phyloP scores from a whole-genome alignment of 2,113 vertebrate genomes.

The Ophiodon elongatus region DNA sequence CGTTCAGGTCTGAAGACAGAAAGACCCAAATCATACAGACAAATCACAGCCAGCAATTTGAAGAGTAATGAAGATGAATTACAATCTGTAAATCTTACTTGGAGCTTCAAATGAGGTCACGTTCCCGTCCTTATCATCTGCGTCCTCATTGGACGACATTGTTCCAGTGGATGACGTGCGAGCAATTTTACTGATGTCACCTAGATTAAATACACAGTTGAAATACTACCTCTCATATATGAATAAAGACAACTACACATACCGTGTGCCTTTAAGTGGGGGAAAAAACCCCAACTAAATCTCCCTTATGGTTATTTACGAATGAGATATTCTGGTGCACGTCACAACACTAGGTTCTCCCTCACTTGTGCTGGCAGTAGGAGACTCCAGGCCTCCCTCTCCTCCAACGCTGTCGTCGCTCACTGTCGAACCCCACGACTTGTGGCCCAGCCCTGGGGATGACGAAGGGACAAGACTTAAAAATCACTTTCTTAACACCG shows the following conservation, averaged over 20 bases:
- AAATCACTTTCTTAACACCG: neutral
- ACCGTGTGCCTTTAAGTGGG: neutral
- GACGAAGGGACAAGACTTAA: neutral
- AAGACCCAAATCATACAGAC: neutral
- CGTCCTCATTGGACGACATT: constrained; percentile 89
- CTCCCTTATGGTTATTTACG: neutral
- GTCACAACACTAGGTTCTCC: neutral
- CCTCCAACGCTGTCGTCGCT: constrained; percentile 84
- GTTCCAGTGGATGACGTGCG: constrained; percentile 88
- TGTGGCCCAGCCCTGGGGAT: constrained; percentile 86
- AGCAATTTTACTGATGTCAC: constrained; percentile 87
- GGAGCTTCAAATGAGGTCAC: constrained; percentile 84
- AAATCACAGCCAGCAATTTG: neutral
- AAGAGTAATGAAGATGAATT: neutral
- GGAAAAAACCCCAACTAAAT: neutral
- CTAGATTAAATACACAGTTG: constrained; percentile 70
- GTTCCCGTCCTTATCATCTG: constrained; percentile 86
- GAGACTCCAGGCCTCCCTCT: constrained; percentile 82
- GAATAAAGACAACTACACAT: neutral
- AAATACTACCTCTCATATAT: neutral
- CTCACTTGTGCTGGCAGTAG: constrained; percentile 82
- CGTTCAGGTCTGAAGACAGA: constrained; percentile 85
- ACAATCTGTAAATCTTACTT: constrained; percentile 76
- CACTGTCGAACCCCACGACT: constrained; percentile 91
- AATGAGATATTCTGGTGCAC: neutral